phyloP scores from a whole-genome alignment of 2,888 invertebrate species.

The Platypus cylindrus region DNA sequence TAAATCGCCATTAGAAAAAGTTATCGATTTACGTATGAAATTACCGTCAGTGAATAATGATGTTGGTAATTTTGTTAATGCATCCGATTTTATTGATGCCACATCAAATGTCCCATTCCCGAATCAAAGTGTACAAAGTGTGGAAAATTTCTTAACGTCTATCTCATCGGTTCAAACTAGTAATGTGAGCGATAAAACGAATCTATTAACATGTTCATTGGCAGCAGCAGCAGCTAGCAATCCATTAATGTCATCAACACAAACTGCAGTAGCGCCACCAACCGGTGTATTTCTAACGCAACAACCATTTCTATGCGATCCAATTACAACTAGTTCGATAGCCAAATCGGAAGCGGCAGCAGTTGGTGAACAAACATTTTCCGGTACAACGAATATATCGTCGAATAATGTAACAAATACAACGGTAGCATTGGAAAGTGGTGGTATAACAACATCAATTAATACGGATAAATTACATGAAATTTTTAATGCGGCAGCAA shows the following conservation, averaged over 20 bases:
- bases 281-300: conserved; percentile 18
- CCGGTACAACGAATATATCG: conserved; percentile 23
- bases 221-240: too few species aligned
- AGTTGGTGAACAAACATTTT: conserved; percentile 21
- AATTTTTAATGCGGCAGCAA: conserved; percentile 46
- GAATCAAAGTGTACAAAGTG: conserved; percentile 45
- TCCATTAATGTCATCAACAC: conserved; percentile 11
- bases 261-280: conserved; percentile 14
- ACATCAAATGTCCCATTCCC: conserved; percentile 37
- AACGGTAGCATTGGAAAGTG: conserved; percentile 19
- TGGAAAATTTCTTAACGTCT: conserved; percentile 45
- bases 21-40: conserved; percentile 60
- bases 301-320: conserved; percentile 21
- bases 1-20: conserved; percentile 29
- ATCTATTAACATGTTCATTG: conserved; percentile 6
- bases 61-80: conserved; percentile 37
- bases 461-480: conserved; percentile 43
- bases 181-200: too few species aligned
- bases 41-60: conserved; percentile 38
- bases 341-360: conserved; percentile 28
- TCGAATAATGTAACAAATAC: conserved; percentile 35
- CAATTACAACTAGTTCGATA: conserved; percentile 23
- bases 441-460: conserved; percentile 24
- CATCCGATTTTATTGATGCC: conserved; percentile 42
- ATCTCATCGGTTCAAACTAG: too few species aligned